These are phyloP conservation scores for Neoaliturus tenellus DNA, from an alignment of 2,888 invertebrate genomes.

Conservation along the genomic window DNA sequence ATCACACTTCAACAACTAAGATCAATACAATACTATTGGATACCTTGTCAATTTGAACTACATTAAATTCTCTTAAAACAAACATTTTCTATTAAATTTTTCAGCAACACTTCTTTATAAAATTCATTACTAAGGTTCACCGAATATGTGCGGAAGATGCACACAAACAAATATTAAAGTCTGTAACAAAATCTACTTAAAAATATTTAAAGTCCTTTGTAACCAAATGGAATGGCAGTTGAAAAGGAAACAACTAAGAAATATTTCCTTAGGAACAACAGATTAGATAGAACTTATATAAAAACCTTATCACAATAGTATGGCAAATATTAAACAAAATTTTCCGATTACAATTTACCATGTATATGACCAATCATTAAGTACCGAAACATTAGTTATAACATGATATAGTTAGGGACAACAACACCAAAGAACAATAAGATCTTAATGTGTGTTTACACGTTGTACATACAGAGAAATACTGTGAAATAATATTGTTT, in stretches of 20 bases:
- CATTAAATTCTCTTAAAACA: too few relatives aligned
- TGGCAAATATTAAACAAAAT: not conserved
- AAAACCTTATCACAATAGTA: not conserved
- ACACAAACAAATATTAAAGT: not conserved
- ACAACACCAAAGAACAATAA: not conserved
- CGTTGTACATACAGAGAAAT: not conserved
- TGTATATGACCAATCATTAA: too few relatives aligned
- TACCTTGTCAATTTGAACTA: not conserved
- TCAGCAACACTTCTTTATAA: not conserved
- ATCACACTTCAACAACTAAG: not conserved
- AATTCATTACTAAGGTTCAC: not conserved
- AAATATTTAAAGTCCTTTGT: not conserved
- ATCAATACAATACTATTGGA: slow-evolving; percentile 35
- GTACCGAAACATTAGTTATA: too few relatives aligned
- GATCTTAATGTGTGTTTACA: not conserved
- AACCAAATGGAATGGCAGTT: not conserved
- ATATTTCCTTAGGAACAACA: not conserved
- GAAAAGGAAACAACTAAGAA: not conserved
- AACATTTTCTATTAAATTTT: too few relatives aligned
- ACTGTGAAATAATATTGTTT: too few relatives aligned
- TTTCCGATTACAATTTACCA: not conserved
- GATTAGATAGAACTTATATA: not conserved
- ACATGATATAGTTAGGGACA: not conserved
- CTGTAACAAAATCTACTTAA: not conserved
- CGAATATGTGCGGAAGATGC: not conserved